Evolutionary conservation across 2,113 vertebrate genomes (phyloP), one percentile per base, ranked within the genome.

Genomic region (Gymnogyps californianus): DNA sequence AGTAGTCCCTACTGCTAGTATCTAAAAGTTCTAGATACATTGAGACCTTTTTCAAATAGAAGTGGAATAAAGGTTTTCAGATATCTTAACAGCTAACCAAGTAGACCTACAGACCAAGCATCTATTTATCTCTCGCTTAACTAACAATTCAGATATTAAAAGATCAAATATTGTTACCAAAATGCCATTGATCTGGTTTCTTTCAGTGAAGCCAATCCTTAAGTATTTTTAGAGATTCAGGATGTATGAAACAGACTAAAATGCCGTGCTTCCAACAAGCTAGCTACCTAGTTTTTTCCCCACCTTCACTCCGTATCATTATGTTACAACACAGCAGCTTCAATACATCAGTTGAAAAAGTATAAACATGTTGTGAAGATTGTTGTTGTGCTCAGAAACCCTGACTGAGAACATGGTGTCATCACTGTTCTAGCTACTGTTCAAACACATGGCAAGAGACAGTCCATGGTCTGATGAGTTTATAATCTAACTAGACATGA

Each of bases 1-100:
- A 51, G 3, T 1, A 55, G 2, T 19, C 34, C 22, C 11, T 66
- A 8, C 4, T 57, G 14, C 3, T 40, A 7, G 0, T 6, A 36
- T 18, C n/a, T 52, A 21, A 7, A 40, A 29, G 13, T 32, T 59
- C 20, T 11, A 15, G 5, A 6, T 21, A 7, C 2, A 3, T 42
- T 64, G 38, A 79, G 8, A 40, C 8, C 10, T 67, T 46, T 52
- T 20, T 40, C 21, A 75, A 58, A 38, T 0, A 28, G 2, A 44
- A 78, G 19, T 5, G 10, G n/a, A 86, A 72, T 13, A 66, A 69
- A 72, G 6, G 6, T 29, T 55, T 89, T 55, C 5, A 26, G 34
- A 1, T 26, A 21, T 1, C 70, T 42, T 19, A 55, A 42, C 29
- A 90, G 28, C 16, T 55, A 52, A 29, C 10, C 47, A 31, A 32